These are phyloP conservation scores for Parazoanthus darwini DNA, from an alignment of 92 coral and sea anemone genomes.

Conservation along the genomic window DNA sequence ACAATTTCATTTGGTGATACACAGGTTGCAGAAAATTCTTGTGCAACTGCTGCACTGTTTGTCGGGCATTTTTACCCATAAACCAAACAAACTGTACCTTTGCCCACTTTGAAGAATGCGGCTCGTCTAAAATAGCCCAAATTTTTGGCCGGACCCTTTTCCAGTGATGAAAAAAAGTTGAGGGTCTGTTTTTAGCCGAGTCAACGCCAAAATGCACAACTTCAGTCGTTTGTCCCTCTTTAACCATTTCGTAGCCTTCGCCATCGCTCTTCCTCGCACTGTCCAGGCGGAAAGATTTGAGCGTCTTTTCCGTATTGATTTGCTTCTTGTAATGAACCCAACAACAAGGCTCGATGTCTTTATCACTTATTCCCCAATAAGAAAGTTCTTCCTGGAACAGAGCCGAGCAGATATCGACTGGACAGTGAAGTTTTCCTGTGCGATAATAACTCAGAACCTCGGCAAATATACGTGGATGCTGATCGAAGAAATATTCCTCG, in stretches of 20 bases:
- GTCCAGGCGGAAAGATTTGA: slow-evolving; percentile 84
- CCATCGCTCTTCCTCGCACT: slow-evolving; percentile 70
- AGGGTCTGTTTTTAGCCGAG: slow-evolving; percentile 37
- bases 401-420: slow-evolving; percentile 85
- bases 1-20: too few species aligned
- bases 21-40: too few species aligned
- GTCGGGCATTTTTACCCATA: not conserved
- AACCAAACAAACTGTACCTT: slow-evolving; percentile 56
- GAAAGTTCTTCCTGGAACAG: slow-evolving; percentile 89
- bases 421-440: slow-evolving; percentile 96
- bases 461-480: slow-evolving; percentile 87
- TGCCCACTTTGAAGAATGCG: slow-evolving; percentile 79
- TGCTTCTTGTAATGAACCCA: slow-evolving; percentile 94
- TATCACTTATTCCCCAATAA: slow-evolving; percentile 96
- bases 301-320: slow-evolving; percentile 89
- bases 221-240: slow-evolving; percentile 34
- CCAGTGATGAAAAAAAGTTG: slow-evolving; percentile 58
- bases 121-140: slow-evolving; percentile 92
- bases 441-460: slow-evolving; percentile 96
- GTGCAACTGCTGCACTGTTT: not conserved
- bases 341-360: slow-evolving; percentile 94
- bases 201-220: slow-evolving; percentile 47
- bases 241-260: slow-evolving; percentile 32
- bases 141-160: slow-evolving; percentile 60
- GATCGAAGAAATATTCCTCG: slow-evolving; percentile 93